Conservation (phyloP, 2,888 invertebrate genomes). For the Cephus sareptanus region DNA sequence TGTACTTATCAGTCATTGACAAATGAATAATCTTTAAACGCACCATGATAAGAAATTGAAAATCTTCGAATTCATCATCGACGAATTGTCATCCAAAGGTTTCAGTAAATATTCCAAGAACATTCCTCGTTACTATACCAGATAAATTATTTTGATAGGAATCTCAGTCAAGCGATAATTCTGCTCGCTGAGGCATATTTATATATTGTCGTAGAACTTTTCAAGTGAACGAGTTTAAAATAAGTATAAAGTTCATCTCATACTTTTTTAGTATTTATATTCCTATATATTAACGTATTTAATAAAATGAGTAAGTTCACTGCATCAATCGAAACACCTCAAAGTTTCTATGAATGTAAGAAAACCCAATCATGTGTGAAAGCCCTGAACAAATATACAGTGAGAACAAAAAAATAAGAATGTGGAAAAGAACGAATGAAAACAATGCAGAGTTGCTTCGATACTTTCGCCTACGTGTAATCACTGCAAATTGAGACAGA, state of each 20-base stretch:
- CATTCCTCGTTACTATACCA: background rate
- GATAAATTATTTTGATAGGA: background rate
- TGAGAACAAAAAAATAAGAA: background rate
- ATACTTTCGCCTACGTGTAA: constrained; percentile 19
- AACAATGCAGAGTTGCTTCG: background rate
- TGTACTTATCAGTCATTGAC: background rate
- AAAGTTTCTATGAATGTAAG: background rate
- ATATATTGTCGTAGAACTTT: background rate
- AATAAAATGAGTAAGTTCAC: background rate
- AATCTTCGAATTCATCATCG: background rate
- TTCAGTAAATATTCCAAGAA: background rate
- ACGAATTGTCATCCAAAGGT: background rate
- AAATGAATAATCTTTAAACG: background rate
- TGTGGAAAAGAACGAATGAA: background rate
- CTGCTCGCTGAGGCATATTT: background rate
- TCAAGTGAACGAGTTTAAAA: background rate
- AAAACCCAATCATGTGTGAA: background rate
- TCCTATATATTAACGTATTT: background rate
- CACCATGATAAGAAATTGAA: background rate
- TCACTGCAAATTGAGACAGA: constrained; percentile 7
- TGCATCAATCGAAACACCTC: background rate
- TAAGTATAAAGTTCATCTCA: background rate
- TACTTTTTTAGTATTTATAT: background rate
- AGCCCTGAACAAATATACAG: background rate
- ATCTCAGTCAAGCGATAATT: background rate